A percentile compares a stretch with the other conserved stretches of the same genome.
These are phyloP conservation scores for Cochlearius cochlearius DNA, from an alignment of 2,113 vertebrate species.

Conservation along the genomic window DNA sequence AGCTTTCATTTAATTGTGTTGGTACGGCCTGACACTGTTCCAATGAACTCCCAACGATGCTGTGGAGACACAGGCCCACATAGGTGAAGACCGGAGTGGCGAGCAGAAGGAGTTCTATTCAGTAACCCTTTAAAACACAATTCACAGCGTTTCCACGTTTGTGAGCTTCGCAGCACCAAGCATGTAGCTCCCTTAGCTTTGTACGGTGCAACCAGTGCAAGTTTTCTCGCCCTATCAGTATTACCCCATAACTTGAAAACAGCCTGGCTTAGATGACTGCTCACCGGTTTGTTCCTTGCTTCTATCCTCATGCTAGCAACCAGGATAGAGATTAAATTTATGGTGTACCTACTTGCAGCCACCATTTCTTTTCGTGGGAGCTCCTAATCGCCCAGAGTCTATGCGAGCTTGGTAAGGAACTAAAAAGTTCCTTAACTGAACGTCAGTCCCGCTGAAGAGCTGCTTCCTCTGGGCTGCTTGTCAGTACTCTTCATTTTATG, in stretches of 20 bases:
- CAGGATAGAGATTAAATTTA: background rate
- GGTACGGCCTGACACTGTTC: background rate
- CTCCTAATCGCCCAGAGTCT: background rate
- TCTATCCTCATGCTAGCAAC: background rate
- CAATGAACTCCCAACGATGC: background rate
- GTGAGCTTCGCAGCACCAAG: background rate
- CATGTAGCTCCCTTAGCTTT: background rate
- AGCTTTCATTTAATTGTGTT: background rate
- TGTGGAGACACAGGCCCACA: background rate
- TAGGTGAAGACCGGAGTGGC: background rate
- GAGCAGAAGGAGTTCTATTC: background rate
- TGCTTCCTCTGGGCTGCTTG: background rate
- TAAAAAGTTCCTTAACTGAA: background rate
- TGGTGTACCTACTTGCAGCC: background rate
- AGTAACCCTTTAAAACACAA: background rate
- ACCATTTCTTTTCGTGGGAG: fast-evolving
- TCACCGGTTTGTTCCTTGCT: background rate
- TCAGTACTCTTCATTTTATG: background rate
- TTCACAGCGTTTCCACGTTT: background rate
- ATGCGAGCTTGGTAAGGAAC: background rate
- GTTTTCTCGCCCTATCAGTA: background rate
- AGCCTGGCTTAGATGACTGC: background rate
- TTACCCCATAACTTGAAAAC: too few relatives aligned
- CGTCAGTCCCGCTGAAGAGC: background rate
- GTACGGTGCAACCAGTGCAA: background rate